Conservation (phyloP, 2,113 vertebrate species). For the Psittacula cyanocephala region DNA sequence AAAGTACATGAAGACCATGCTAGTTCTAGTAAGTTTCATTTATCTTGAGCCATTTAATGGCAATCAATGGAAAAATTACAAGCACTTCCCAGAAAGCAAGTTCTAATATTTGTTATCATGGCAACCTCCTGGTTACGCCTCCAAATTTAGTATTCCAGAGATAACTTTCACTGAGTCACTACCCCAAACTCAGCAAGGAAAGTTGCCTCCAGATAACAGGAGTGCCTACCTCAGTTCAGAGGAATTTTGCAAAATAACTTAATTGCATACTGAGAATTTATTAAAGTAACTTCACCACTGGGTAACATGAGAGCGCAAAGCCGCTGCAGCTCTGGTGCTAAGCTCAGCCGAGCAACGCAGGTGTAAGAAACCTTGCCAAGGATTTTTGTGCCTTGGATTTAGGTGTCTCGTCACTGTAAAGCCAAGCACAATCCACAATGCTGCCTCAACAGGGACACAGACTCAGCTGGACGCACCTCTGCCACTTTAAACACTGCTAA, state of each 20-base stretch:
- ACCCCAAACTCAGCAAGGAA: constrained; percentile 26
- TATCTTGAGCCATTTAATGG: constrained; percentile 39
- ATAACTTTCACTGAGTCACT: constrained; percentile 61
- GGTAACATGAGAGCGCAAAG: background rate
- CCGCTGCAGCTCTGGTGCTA: background rate
- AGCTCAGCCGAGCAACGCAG: background rate
- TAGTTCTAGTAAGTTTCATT: background rate
- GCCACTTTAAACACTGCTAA: background rate
- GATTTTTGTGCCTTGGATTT: background rate
- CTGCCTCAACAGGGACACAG: background rate
- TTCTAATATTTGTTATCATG: constrained; percentile 54
- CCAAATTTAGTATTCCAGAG: constrained; percentile 61
- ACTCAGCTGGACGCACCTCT: background rate
- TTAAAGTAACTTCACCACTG: background rate
- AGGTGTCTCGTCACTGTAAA: background rate
- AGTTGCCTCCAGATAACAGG: constrained; percentile 43
- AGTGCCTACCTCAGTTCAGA: constrained; percentile 6
- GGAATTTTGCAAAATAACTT: constrained; percentile 37
- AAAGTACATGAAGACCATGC: background rate
- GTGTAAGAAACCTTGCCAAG: background rate
- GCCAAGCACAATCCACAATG: background rate
- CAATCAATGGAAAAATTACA: constrained; percentile 40
- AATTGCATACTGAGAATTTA: background rate
- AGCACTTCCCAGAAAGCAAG: constrained; percentile 52
- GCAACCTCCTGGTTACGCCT: constrained; percentile 50